Evolutionary conservation across 2,113 vertebrate species (phyloP), one percentile per base, ranked within the genome.

Genomic region (Sapajus apella): DNA sequence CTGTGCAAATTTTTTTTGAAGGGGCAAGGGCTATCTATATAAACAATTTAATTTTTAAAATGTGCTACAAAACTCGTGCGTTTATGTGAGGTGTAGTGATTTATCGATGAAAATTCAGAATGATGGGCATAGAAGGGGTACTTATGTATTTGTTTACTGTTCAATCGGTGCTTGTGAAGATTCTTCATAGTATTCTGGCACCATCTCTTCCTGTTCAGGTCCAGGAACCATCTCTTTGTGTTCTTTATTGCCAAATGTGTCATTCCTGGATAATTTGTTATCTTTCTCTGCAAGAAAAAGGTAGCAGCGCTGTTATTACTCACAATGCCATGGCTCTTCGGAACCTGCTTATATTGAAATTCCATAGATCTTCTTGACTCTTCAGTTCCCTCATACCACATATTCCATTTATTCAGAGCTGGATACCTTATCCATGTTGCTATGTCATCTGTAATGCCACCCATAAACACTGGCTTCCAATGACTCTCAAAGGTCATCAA

Each of bases 211-310:
- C 66, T 81, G 7, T 80, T 92, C 17, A 32, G 40, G 18, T 52
- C 76, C 76, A 92, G 58, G 37, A 87, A 81, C 55, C 40, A 83
- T 89, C 84, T 87, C 87, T 92, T 91, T 84, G 68, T 94, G 35
- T 58, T 93, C 47, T 87, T 95, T 83, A 94, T 70, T 83, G 55
- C 80, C 70, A 92, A 87, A 79, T 47, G 45, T 68, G n/a, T 92
- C 93, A 77, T 84, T 88, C 70, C 45, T 72, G 43, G 37, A 64
- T 90, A 87, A 84, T 90, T 96, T 91, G 18, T 93, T 97, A 72
- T 84, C 64, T 58, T 55, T 75, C 30, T 52, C 68, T 35, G 14
- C 9, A 94, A 87, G 47, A 55, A 91, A 82, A 96, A 91, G 12
- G 47, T 70, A 87, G 68, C 47, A 52, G 40, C 75, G 17, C 32